Evolutionary conservation across 1,140 invertebrate genomes (phyloP).

Genomic region (Drosophila grimshawi): DNA sequence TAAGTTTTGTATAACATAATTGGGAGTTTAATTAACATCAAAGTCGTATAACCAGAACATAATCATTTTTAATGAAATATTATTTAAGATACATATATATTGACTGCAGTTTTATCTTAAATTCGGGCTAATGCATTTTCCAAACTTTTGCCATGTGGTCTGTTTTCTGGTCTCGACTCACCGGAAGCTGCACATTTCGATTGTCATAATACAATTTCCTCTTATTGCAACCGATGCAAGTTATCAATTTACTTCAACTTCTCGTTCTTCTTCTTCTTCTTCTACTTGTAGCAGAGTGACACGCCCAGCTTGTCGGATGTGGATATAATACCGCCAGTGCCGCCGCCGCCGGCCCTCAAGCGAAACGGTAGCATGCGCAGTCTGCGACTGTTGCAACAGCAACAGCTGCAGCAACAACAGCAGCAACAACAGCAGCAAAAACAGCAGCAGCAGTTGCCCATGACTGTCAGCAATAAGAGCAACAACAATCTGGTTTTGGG

Average conservation of each 20-base stretch:
- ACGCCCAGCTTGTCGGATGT: constrained; percentile 78
- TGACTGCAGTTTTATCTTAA: background rate
- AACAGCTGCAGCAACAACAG: constrained; percentile 63
- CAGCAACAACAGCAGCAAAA: constrained; percentile 63
- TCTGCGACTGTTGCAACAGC: constrained; percentile 69
- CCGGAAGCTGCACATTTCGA: constrained; percentile 59
- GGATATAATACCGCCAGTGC: constrained; percentile 80
- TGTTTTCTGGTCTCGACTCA: background rate
- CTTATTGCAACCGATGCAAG: constrained; percentile 46
- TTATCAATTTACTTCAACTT: constrained; percentile 42
- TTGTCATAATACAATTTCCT: constrained; percentile 65
- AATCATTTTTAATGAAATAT: no score
- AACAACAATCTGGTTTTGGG: constrained; percentile 52
- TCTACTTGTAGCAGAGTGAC: constrained; percentile 68
- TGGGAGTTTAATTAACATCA: no score
- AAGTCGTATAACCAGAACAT: no score
- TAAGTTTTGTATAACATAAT: no score
- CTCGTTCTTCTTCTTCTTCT: constrained; percentile 4
- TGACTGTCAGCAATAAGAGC: constrained; percentile 49
- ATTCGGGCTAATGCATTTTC: background rate
- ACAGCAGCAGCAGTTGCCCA: constrained; percentile 45
- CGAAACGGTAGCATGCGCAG: constrained; percentile 80
- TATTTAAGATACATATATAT: background rate
- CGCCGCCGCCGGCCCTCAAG: constrained; percentile 75
- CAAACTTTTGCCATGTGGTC: background rate